A percentile compares a stretch with the other conserved stretches of the same genome.
phyloP scores from a whole-genome alignment of 2,113 vertebrate species.

The Myodes glareolus region DNA sequence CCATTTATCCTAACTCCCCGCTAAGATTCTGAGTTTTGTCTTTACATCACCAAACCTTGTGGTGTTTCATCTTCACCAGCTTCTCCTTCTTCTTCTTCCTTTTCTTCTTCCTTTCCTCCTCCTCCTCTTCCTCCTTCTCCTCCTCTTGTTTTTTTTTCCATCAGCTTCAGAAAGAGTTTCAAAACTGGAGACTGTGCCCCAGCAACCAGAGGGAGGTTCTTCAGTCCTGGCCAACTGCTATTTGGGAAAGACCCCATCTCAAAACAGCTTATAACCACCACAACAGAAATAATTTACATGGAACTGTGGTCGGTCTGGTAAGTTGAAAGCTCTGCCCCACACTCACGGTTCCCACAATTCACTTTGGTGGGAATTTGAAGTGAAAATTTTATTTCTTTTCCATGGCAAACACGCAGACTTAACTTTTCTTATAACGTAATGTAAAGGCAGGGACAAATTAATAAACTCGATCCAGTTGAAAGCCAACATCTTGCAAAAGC shows the following conservation, averaged over 20 bases:
- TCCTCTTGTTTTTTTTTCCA: background rate
- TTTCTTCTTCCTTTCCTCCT: too few relatives aligned
- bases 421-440: background rate
- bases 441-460: background rate
- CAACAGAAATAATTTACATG: background rate
- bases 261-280: background rate
- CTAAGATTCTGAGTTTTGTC: background rate
- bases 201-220: background rate
- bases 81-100: accelerated
- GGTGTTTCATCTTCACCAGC: background rate
- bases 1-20: background rate
- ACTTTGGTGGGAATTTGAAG: background rate
- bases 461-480: background rate
- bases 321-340: background rate
- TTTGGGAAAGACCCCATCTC: background rate
- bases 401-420: background rate
- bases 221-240: background rate
- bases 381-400: background rate
- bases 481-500: background rate
- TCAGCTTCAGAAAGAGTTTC: background rate
- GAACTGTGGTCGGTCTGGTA: background rate
- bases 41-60: conserved; percentile 10
- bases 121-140: too few relatives aligned
- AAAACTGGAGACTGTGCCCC: background rate
- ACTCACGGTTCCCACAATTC: background rate